Conservation (phyloP, 2,888 invertebrate genomes). For the Dryobota labecula region DNA sequence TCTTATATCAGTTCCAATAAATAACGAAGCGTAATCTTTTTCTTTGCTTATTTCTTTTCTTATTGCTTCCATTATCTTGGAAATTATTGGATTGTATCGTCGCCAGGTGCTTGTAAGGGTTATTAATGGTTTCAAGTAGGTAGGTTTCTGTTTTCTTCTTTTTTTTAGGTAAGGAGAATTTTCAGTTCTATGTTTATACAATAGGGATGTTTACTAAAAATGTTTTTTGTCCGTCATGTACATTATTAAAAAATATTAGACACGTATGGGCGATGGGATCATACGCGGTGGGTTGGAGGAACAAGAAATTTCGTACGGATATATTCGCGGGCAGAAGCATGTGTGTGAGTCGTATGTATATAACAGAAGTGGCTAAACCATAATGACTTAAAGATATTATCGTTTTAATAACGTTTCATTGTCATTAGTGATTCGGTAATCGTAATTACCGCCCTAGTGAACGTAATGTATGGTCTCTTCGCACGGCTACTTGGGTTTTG, state of each 20-base stretch:
- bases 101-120: conserved; percentile 42
- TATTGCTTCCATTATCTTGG: conserved; percentile 48
- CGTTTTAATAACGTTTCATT: conserved; percentile 55
- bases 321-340: background rate
- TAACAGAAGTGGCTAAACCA: conserved; percentile 6
- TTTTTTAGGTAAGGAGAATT: background rate
- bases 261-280: background rate
- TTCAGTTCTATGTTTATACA: background rate
- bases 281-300: background rate
- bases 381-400: conserved; percentile 38
- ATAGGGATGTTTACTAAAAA: too few relatives aligned
- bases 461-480: conserved; percentile 30
- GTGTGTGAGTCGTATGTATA: background rate
- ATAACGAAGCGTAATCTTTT: conserved; percentile 52
- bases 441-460: conserved; percentile 16
- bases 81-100: conserved; percentile 51
- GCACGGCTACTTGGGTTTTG: conserved; percentile 31
- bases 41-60: conserved; percentile 25
- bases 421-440: conserved; percentile 32
- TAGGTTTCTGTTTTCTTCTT: background rate
- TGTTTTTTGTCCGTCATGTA: too few relatives aligned
- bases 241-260: too few relatives aligned
- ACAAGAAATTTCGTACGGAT: background rate
- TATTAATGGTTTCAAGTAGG: conserved; percentile 35
- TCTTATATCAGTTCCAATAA: conserved; percentile 48